Evolutionary conservation across 2,888 invertebrate species (phyloP).

Genomic region (Tetrapedia diversipes): DNA sequence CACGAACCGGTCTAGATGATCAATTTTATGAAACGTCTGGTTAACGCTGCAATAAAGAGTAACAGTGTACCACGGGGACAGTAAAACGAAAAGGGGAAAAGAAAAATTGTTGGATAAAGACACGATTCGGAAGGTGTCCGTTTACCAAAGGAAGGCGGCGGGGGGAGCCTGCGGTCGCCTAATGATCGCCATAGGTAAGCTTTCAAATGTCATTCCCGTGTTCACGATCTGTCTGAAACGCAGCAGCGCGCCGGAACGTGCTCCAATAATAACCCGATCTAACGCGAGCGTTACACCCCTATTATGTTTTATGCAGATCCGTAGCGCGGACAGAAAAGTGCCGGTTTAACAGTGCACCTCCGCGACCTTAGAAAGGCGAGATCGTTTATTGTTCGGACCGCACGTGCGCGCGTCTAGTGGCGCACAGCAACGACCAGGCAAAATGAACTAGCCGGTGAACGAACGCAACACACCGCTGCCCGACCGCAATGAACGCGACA

Average conservation of each 20-base stretch:
- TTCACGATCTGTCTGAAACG: slow-evolving; percentile 27
- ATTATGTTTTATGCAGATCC: slow-evolving; percentile 67
- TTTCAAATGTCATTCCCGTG: slow-evolving; percentile 33
- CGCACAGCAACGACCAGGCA: not conserved
- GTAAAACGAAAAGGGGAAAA: no score
- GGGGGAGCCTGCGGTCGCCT: slow-evolving; percentile 14
- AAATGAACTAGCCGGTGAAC: slow-evolving; percentile 27
- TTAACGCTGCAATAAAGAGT: slow-evolving; percentile 11
- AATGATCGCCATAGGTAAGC: slow-evolving; percentile 37
- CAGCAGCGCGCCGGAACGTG: not conserved
- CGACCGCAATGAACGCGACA: slow-evolving; percentile 32
- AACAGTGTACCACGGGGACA: not conserved
- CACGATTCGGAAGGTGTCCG: slow-evolving; percentile 24
- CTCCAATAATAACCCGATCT: slow-evolving; percentile 54
- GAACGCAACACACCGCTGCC: slow-evolving; percentile 1
- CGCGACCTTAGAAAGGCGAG: slow-evolving; percentile 63
- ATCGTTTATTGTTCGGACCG: slow-evolving; percentile 53
- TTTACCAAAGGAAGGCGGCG: not conserved
- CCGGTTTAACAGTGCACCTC: slow-evolving; percentile 47
- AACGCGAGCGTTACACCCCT: slow-evolving; percentile 60
- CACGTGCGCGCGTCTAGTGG: slow-evolving; percentile 24
- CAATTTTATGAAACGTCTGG: slow-evolving; percentile 10
- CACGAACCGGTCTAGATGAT: not conserved
- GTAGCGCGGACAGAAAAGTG: slow-evolving; percentile 31
- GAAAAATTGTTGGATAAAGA: not conserved